A percentile compares a stretch with the other conserved stretches of the same genome.
Conservation (phyloP, 2,888 invertebrate genomes). For the Xanthia icteritia region DNA sequence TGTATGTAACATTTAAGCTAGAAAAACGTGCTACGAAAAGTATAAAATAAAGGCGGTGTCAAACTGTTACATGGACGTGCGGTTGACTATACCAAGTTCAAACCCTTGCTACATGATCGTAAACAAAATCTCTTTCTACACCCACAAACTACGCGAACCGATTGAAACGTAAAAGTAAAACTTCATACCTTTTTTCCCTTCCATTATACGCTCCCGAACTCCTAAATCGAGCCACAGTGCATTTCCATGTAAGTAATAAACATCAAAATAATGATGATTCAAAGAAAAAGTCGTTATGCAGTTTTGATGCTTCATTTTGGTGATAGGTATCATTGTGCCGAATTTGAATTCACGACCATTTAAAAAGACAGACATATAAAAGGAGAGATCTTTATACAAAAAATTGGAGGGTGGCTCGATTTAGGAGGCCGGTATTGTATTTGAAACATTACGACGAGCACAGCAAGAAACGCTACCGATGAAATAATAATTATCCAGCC, state of each 20-base stretch:
- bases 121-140: conserved; percentile 5
- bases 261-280: background rate
- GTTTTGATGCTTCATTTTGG: too few relatives aligned
- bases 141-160: conserved; percentile 15
- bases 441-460: conserved; percentile 38
- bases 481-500: conserved; percentile 48
- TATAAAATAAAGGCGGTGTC: too few relatives aligned
- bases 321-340: background rate
- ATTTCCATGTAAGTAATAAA: background rate
- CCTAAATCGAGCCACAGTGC: background rate
- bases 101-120: background rate
- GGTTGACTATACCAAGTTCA: background rate
- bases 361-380: background rate
- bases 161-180: conserved; percentile 42
- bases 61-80: too few relatives aligned
- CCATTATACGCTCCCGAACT: conserved; percentile 5
- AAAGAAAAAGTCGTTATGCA: background rate
- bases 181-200: conserved; percentile 42
- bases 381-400: background rate
- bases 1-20: background rate
- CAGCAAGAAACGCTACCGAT: conserved; percentile 43
- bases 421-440: conserved; percentile 10
- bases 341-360: too few relatives aligned
- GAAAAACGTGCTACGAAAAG: too few relatives aligned
- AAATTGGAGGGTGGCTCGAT: background rate